Conservation (phyloP, 2,888 invertebrate species). For the Glomeris marginata region DNA sequence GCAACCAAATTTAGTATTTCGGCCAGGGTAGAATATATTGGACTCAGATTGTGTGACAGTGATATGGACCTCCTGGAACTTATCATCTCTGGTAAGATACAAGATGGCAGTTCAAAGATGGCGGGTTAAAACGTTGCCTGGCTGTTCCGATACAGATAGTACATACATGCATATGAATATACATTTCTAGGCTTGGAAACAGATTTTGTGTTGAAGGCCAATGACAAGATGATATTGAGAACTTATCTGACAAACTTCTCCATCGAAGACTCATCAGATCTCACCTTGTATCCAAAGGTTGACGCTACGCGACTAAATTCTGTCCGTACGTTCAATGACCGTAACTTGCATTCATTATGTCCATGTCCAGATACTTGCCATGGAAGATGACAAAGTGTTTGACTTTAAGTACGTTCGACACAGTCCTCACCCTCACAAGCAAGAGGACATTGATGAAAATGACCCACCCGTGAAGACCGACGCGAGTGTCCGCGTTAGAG, state of each 20-base stretch:
- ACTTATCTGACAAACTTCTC: constrained; percentile 49
- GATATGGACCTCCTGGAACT: constrained; percentile 54
- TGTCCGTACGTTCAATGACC: neutral
- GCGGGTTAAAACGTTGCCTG: too few relatives aligned
- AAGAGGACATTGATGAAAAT: constrained; percentile 35
- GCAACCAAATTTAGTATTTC: constrained; percentile 59
- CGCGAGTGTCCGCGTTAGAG: constrained; percentile 50
- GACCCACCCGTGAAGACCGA: constrained; percentile 43
- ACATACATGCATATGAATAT: constrained; percentile 11
- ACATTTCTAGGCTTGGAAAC: constrained; percentile 45
- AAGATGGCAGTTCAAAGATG: too few relatives aligned
- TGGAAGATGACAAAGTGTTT: constrained; percentile 64
- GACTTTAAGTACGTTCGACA: constrained; percentile 62
- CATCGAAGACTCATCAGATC: constrained; percentile 54
- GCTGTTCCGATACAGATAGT: too few relatives aligned
- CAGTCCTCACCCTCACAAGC: constrained; percentile 40
- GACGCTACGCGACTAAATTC: too few relatives aligned
- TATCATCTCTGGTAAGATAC: constrained; percentile 36
- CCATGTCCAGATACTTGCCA: constrained; percentile 45
- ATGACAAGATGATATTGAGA: constrained; percentile 57
- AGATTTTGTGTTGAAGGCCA: constrained; percentile 60
- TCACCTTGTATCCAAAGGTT: constrained; percentile 60
- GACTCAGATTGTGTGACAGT: constrained; percentile 49
- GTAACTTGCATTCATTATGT: constrained; percentile 19
- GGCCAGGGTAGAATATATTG: constrained; percentile 45